Percentiles rank a stretch among this genome's conserved stretches.
Evolutionary conservation across 1,140 invertebrate species (phyloP).

Genomic region (Pteromalus puparum): DNA sequence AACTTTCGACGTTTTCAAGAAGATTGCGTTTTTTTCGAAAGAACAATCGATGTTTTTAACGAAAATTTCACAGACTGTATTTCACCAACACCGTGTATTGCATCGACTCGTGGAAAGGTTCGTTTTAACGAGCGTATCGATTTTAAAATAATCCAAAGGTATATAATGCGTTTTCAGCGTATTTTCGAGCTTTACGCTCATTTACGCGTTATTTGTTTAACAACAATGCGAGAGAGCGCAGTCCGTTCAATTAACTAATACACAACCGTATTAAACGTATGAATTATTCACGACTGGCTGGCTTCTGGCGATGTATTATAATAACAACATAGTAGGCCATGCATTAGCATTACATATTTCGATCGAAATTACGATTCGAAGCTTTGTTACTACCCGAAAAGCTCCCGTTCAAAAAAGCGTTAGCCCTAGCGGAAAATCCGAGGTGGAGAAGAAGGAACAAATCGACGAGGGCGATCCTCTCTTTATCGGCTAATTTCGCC

Average conservation of each 20-base stretch:
- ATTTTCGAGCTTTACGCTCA: too few species aligned
- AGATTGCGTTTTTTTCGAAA: neutral
- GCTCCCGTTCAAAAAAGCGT: neutral
- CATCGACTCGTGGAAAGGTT: too few species aligned
- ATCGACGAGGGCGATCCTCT: conserved; percentile 4
- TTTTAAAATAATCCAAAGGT: too few species aligned
- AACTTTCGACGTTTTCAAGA: conserved; percentile 18
- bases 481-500: conserved; percentile 40
- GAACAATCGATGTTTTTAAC: neutral
- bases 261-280: too few species aligned
- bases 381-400: neutral
- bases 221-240: too few species aligned
- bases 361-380: neutral
- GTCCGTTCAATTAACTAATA: too few species aligned
- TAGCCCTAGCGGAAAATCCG: neutral
- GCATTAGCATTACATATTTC: neutral
- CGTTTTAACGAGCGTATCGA: too few species aligned
- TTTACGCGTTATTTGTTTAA: too few species aligned
- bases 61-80: too few species aligned
- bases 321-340: neutral
- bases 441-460: conserved; percentile 28
- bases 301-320: neutral
- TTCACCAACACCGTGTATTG: too few species aligned
- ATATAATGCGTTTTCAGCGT: too few species aligned
- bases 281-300: too few species aligned